Base-by-base conservation (phyloP, 2,797 vertebrate species). In the Oreortyx pictus region DNA sequence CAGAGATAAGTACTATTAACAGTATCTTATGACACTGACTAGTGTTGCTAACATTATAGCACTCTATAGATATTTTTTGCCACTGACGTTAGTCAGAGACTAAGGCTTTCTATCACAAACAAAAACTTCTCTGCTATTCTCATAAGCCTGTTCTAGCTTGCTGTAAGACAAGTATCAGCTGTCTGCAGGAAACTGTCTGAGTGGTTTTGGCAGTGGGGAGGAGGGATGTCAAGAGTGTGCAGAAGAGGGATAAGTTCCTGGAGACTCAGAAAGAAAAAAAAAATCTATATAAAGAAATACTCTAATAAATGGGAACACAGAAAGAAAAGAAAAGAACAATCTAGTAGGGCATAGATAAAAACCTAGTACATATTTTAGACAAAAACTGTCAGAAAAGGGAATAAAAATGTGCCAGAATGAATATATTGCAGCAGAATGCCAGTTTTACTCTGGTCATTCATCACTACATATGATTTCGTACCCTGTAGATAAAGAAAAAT, bases 391-490 rank as follows among this genome's bases (percentile, higher is more conserved):
- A 93, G 83, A 41, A 93, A 82, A 95, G 20, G 54, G 46, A 65
- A 90, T 60, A 82, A 24, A 90, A 94, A 88, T 64, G 44, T 82
- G 37, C 24, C 43, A 96, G 89, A 96, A 96, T 94, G 29, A 96
- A 97, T 93, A 71, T 27, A 46, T 17, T 88, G 64, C 72, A 72
- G 6, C 33, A 82, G 70, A 93, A 91, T 62, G 70, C 49, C 49
- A 49, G 35, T 76, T 95, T 94, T 90, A 88, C 83, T 72, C 59
- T 57, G 49, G 62, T 37, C n/a, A 89, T 94, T 82, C 43, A 88
- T 96, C 87, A 88, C 10, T 75, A 29, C 6, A 8, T 43, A 43
- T 70, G 57, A 73, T 85, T 96, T 93, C 60, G 22, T 76, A 66
- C 50, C n/a, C 23, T 46, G 14, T 35, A 81, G 62, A 75, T 68